These are phyloP conservation scores for Mormyrops boulengeri DNA, from an alignment of 2,797 vertebrate species.

Conservation along the genomic window DNA sequence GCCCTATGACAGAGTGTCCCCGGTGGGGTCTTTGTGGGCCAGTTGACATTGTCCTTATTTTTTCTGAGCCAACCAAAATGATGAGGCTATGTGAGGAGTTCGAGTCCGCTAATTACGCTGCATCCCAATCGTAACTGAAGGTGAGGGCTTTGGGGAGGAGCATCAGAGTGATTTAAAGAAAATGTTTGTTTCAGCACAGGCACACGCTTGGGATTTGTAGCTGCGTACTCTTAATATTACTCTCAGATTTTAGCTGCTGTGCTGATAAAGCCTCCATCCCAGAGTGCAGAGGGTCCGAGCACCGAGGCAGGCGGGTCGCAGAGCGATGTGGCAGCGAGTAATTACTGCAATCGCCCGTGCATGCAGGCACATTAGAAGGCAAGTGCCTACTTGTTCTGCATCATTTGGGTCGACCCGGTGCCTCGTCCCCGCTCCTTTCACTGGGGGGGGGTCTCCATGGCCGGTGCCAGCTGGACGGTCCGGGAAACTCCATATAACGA, in stretches of 20 bases:
- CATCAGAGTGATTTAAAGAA: background rate
- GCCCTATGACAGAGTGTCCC: conserved; percentile 37
- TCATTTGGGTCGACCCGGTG: conserved; percentile 36
- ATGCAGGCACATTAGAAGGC: conserved; percentile 46
- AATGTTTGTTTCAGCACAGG: conserved; percentile 48
- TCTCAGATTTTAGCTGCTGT: conserved; percentile 41
- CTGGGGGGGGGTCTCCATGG: conserved; percentile 25
- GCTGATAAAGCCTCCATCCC: conserved; percentile 36
- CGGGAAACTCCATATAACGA: conserved; percentile 39
- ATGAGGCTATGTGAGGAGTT: background rate
- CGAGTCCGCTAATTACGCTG: background rate
- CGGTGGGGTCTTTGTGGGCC: conserved; percentile 34
- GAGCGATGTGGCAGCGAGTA: conserved; percentile 51
- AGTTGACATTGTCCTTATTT: conserved; percentile 23
- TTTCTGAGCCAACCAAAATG: conserved; percentile 16
- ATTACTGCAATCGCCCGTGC: conserved; percentile 50
- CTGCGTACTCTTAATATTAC: background rate
- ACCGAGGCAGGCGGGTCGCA: background rate
- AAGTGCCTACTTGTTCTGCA: conserved; percentile 39
- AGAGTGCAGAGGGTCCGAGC: background rate
- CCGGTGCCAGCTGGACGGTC: background rate
- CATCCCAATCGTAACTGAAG: background rate
- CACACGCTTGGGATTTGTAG: conserved; percentile 41
- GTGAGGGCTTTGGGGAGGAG: background rate
- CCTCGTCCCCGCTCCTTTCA: conserved; percentile 36